phyloP scores from a whole-genome alignment of 2,888 invertebrate genomes.

The Tineola bisselliella region DNA sequence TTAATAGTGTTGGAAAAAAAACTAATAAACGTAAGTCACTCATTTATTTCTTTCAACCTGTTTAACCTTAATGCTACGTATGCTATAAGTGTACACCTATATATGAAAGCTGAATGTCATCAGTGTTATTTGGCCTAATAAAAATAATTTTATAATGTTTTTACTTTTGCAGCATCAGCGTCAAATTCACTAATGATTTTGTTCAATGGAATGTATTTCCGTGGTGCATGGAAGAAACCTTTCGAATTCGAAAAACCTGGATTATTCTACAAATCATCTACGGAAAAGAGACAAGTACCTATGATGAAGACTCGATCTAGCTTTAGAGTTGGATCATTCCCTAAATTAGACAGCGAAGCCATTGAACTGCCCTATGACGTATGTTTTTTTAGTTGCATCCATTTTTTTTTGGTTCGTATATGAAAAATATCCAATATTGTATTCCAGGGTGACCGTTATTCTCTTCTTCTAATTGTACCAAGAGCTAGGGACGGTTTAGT shows the following conservation, averaged over 20 bases:
- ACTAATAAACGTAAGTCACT: conserved; percentile 37
- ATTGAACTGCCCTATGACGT: conserved; percentile 81
- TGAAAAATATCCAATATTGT: not conserved
- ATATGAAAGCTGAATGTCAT: too few relatives aligned
- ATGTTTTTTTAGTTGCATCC: conserved; percentile 29
- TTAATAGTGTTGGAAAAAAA: conserved; percentile 69
- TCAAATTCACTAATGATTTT: conserved; percentile 72
- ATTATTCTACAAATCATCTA: conserved; percentile 71
- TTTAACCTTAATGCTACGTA: too few relatives aligned
- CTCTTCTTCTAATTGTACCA: conserved; percentile 67
- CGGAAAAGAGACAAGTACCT: conserved; percentile 68
- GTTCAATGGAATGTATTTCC: conserved; percentile 82
- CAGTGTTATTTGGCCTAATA: too few relatives aligned
- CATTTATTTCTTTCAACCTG: not conserved
- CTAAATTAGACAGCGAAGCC: conserved; percentile 72
- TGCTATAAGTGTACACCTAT: not conserved
- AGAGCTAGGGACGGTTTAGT: conserved; percentile 67
- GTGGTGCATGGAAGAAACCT: conserved; percentile 77
- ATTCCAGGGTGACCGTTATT: conserved; percentile 67
- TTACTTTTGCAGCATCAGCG: conserved; percentile 34
- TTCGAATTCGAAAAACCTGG: conserved; percentile 67
- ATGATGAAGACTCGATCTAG: conserved; percentile 75
- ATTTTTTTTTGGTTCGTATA: too few relatives aligned
- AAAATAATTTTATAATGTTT: not conserved
- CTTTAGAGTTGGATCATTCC: conserved; percentile 70